Evolutionary conservation across 2,113 vertebrate species (phyloP).

Genomic region (Lamprologus sp.): DNA sequence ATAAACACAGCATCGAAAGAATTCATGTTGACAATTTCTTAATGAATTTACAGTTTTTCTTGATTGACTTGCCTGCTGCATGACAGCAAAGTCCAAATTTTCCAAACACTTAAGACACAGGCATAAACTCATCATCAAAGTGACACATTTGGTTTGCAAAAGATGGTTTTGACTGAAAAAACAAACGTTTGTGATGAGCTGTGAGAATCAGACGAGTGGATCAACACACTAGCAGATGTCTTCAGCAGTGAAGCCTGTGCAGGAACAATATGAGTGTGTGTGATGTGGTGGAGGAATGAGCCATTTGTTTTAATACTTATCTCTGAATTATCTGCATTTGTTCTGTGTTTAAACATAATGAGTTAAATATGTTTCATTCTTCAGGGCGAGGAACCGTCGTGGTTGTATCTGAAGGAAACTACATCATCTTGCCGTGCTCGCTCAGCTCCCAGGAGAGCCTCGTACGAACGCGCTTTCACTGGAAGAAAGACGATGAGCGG

Average conservation of each 20-base stretch:
- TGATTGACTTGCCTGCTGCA: neutral
- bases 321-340: neutral
- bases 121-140: neutral
- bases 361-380: fast-evolving
- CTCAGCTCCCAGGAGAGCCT: neutral
- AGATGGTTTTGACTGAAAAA: neutral
- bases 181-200: fast-evolving
- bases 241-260: neutral
- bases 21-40: neutral
- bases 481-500: neutral
- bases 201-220: fast-evolving
- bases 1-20: fast-evolving
- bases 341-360: neutral
- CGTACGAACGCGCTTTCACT: fast-evolving
- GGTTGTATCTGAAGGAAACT: neutral
- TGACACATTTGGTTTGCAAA: neutral
- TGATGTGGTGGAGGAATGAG: neutral
- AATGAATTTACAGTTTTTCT: neutral
- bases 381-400: neutral
- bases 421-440: neutral
- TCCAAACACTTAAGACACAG: neutral
- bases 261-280: neutral
- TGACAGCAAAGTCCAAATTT: neutral
- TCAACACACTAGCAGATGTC: neutral
- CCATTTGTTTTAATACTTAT: neutral